Evolutionary conservation across 2,888 invertebrate species (phyloP).

Genomic region (Mechanitis mazaeus): DNA sequence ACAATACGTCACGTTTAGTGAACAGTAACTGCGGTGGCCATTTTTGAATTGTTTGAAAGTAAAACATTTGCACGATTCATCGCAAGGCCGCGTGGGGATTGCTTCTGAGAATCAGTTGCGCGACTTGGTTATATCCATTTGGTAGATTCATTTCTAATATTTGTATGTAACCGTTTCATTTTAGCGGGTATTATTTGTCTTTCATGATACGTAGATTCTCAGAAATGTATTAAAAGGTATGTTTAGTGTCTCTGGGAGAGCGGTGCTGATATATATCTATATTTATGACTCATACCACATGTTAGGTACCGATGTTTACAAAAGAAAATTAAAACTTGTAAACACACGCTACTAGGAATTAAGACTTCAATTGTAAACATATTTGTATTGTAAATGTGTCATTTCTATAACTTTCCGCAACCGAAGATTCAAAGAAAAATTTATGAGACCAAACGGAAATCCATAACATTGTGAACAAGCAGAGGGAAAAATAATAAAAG

Average conservation of each 20-base stretch:
- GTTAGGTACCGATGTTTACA: constrained; percentile 16
- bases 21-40: constrained; percentile 62
- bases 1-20: constrained; percentile 59
- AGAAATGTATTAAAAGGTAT: constrained; percentile 49
- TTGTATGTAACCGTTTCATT: background rate
- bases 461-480: constrained; percentile 30
- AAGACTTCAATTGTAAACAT: constrained; percentile 4
- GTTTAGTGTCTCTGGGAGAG: constrained; percentile 56
- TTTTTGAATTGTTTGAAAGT: constrained; percentile 63
- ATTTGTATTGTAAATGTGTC: constrained; percentile 21
- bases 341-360: constrained; percentile 4
- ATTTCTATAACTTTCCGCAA: constrained; percentile 28
- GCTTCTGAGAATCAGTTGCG: constrained; percentile 51
- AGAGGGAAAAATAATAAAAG: constrained; percentile 31
- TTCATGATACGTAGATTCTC: constrained; percentile 36
- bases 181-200: too few relatives aligned
- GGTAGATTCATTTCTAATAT: constrained; percentile 25
- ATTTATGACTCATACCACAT: constrained; percentile 40
- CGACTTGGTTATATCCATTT: constrained; percentile 43
- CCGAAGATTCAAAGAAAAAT: constrained; percentile 32
- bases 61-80: constrained; percentile 63
- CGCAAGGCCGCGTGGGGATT: constrained; percentile 59
- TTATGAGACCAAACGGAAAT: constrained; percentile 34
- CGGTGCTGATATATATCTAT: constrained; percentile 51
- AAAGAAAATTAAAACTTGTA: constrained; percentile 3